These are phyloP conservation scores for Celastrina argiolus DNA, from an alignment of 2,888 invertebrate genomes.

Conservation along the genomic window DNA sequence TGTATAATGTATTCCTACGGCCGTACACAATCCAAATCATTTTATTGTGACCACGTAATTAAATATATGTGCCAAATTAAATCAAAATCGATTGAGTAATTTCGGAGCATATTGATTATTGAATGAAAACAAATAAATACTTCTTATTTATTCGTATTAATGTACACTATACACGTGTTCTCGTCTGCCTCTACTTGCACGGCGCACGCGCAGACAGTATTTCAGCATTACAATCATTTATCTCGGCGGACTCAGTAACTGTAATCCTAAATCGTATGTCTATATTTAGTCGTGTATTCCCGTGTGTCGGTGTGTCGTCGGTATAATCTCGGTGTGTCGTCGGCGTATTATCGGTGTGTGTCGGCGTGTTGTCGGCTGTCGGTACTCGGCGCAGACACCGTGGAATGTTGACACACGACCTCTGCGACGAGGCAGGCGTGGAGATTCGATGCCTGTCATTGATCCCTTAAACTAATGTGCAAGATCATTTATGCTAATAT, in stretches of 20 bases:
- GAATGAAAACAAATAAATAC: no score
- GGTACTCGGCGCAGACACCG: not conserved
- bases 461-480: not conserved
- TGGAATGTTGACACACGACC: conserved; percentile 12
- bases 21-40: no score
- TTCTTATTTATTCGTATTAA: no score
- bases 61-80: no score
- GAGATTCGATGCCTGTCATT: conserved; percentile 4
- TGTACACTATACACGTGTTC: no score
- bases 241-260: not conserved
- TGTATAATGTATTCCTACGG: no score
- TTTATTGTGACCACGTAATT: no score
- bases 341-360: not conserved
- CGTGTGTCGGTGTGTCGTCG: no score
- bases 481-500: not conserved
- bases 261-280: not conserved
- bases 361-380: no score
- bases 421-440: not conserved
- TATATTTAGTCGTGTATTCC: not conserved
- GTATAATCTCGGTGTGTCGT: not conserved
- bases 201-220: not conserved
- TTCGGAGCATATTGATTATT: no score
- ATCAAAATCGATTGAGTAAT: no score
- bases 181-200: not conserved
- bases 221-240: not conserved